Base-by-base conservation (phyloP, 2,888 invertebrate genomes). In the Hyles lineata region DNA sequence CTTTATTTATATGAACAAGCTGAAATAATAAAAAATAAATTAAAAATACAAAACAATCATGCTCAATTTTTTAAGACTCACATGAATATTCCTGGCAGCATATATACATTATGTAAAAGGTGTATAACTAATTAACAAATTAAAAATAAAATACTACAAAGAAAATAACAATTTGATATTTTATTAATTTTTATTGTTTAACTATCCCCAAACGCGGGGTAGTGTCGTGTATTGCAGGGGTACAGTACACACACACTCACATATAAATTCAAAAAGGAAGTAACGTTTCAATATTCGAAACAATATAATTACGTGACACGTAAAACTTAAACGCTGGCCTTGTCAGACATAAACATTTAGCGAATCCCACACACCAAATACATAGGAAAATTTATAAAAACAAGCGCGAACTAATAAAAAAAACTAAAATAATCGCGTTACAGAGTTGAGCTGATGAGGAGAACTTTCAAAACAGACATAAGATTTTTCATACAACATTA, bases 261-360 rank as follows among this genome's bases (percentile, higher is more conserved):
- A 91, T 92, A 91, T 89, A 92, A 92, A 92, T 93, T 89, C 90
- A 90, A 91, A 91, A 92, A 90, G 89, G 89, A 90, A 90, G 87
- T 89, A 91, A 92, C 90, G 90, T 88, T 90, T 89, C 87, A 90
- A 90, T 86, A 88, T 83, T 84, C 83, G 84, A 92, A 92, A 92
- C 89, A 87, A 91, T 90, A 87, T 83, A 80, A 82, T 81, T 79
- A 85, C 81, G 76, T 79, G 82, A 85, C 75, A 72, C 74, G 67
- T 35, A 67, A 72, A 72, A 72, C 70, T 58, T 58, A 63, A 73
- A 52, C 29, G 15, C 23, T 63, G 43, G 50, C 50, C 19, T 43
- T 43, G 63, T 72, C 63, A 35, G 35, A 67, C 72, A 67, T 63
- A 43, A 63, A 72, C 43, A 11, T 35, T 11, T 67, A 17, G n/a